phyloP scores from a whole-genome alignment of 1,140 invertebrate species.

The Macrobrachium nipponense region DNA sequence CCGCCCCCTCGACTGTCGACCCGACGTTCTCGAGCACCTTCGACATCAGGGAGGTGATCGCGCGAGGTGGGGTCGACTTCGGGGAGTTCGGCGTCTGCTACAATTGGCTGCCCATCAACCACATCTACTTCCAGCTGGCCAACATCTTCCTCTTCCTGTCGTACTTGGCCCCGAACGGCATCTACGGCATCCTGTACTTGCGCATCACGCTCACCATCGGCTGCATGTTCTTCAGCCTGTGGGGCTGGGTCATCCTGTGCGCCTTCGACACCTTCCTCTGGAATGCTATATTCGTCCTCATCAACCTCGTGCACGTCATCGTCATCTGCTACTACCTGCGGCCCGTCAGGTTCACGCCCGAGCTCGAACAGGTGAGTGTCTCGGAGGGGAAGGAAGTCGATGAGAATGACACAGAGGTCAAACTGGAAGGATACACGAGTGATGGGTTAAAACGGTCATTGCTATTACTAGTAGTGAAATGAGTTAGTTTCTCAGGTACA shows the following conservation, averaged over 20 bases:
- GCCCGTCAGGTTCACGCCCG: conserved; percentile 85
- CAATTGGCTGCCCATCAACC: conserved; percentile 71
- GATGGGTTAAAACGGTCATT: no score
- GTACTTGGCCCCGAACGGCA: conserved; percentile 82
- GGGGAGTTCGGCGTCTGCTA: conserved; percentile 21
- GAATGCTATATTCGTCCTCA: conserved; percentile 84
- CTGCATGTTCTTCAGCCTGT: conserved; percentile 81
- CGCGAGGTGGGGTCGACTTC: conserved; percentile 21
- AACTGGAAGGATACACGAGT: no score
- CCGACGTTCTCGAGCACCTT: not conserved
- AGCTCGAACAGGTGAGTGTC: conserved; percentile 81
- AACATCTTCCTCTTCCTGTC: conserved; percentile 85
- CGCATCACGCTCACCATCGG: conserved; percentile 81
- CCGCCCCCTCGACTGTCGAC: conserved; percentile 12
- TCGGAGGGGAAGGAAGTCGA: no score
- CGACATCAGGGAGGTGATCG: conserved; percentile 31
- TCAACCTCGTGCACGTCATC: conserved; percentile 86
- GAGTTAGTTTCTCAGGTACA: no score
- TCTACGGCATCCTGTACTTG: conserved; percentile 83
- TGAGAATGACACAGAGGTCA: no score
- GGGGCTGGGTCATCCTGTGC: conserved; percentile 87
- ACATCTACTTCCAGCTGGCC: conserved; percentile 85
- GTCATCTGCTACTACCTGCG: conserved; percentile 84
- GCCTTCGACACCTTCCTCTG: conserved; percentile 87
- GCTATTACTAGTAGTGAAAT: no score